A percentile compares a stretch with the other conserved stretches of the same genome.
These are phyloP conservation scores for Drosophila takahashii DNA, from an alignment of 1,140 invertebrate species.

Conservation along the genomic window DNA sequence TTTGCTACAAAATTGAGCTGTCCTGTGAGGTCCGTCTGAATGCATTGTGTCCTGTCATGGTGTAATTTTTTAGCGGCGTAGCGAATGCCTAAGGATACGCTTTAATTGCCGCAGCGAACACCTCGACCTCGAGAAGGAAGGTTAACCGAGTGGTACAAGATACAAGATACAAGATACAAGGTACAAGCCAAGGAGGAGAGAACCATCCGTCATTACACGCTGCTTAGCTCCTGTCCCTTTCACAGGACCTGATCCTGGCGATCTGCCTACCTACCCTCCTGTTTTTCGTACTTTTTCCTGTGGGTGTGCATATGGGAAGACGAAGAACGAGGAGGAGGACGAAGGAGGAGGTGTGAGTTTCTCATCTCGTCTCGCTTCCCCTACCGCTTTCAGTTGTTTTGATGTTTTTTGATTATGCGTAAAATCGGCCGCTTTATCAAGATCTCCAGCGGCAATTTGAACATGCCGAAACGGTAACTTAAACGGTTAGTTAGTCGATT, in stretches of 20 bases:
- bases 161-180: background rate
- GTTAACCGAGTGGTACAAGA: conserved; percentile 33
- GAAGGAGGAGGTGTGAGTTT: conserved; percentile 64
- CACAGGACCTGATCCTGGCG: background rate
- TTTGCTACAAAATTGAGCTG: conserved; percentile 82
- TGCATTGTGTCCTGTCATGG: conserved; percentile 59
- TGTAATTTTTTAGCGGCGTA: conserved; percentile 79
- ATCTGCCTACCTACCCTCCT: background rate
- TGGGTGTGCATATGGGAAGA: background rate
- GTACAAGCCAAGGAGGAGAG: background rate
- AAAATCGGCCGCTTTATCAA: conserved; percentile 78
- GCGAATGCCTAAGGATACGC: conserved; percentile 77
- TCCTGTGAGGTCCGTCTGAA: conserved; percentile 53
- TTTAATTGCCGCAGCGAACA: conserved; percentile 68
- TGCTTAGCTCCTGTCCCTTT: conserved; percentile 69
- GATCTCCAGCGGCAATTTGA: conserved; percentile 64
- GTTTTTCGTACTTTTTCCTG: background rate
- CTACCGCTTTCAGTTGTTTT: conserved; percentile 56
- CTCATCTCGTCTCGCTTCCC: conserved; percentile 8
- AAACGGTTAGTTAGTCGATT: conserved; percentile 56
- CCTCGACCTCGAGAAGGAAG: conserved; percentile 42
- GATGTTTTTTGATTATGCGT: conserved; percentile 80
- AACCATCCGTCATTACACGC: conserved; percentile 68
- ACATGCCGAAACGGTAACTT: conserved; percentile 24
- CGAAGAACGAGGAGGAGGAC: background rate